Base-by-base conservation (phyloP, 2,888 invertebrate species). In the Mythimna impura region DNA sequence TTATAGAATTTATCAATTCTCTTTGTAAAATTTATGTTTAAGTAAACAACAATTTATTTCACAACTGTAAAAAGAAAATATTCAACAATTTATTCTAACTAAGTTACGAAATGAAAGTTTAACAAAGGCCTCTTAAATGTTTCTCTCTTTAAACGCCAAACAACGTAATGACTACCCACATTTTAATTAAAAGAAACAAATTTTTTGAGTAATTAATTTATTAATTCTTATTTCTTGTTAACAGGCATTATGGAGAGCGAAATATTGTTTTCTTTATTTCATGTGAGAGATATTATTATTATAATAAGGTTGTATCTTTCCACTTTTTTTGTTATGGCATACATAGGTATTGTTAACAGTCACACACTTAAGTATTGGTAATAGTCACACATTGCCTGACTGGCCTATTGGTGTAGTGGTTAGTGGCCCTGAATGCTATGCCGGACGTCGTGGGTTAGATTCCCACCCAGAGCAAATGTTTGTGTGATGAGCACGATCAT, bases 131-230 rank as follows among this genome's bases (percentile, higher is more conserved):
- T 69, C 58, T 55, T 58, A 69, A 61, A 64, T 66, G n/a, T 68
- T 79, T 67, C 61, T 25, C 17, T 72, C 58, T 63, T 52, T 60
- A 66, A 66, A 74, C 40, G 12, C 20, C 63, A 60, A 78, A 78
- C 72, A 66, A 76, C 66, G 63, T 80, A 80, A 80, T 63, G 63
- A 76, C 50, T 63, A 47, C 60, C 58, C 36, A 76, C 52, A 67
- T 73, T 77, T 77, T 77, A 66, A 72, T 63, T 73, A 71, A 76
- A 66, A 52, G 36, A 61, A 70, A 61, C 57, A 67, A 70, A 67
- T 70, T 70, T 40, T 76, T 70, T 64, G 54, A 40, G 60, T 64
- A 73, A 72, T 71, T 80, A 69, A 68, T 34, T 50, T 66, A 55
- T 57, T 54, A 10, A 61, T 73, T 66, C 30, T 66, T 69, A 50